Base-by-base conservation (phyloP, 2,113 vertebrate species). In the Tonatia bakeri region DNA sequence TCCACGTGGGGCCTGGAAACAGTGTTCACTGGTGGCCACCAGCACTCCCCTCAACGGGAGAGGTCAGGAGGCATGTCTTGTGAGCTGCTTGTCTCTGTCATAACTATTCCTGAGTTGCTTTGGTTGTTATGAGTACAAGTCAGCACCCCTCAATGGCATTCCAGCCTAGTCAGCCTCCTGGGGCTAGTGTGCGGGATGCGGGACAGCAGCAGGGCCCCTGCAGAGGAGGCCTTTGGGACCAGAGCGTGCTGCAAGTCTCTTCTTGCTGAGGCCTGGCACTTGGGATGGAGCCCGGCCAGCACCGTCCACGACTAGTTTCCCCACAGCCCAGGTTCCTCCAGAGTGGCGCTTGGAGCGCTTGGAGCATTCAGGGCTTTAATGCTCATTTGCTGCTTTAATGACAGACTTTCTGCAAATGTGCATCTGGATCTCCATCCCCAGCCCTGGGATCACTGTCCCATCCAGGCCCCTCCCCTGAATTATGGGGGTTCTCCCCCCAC, bases 271-370 rank as follows among this genome's bases (percentile, higher is more conserved):
- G 40, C 7, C 64, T 4, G 38, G 87, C 43, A 1, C 47, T 50
- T 0, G 1, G 10, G 54, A 14, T 20, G 3, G 0, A 28, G 9
- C 13, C 11, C 0, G 1, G 50, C 5, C 36, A 64, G 31, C 59
- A 24, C 5, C 0, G 5, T 17, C 38, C 4, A 7, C 7, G 13
- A 47, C 8, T 2, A 33, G 47, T 16, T 33, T 14, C 4, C 47
- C 38, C 33, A 0, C 5, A 50, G 9, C 15, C 56, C 75, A 15
- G 33, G 36, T 36, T 31, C 80, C 61, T 45, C 7, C 36, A 0
- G 7, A 15, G 38, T 7, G 19, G 43, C 8, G 31, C 22, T 22
- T 7, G 16, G 64, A 83, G 59, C 38, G 11, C 50, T 52, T 17
- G 50, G 50, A 26, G n/a, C 17, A 5, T 7, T 7, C 9, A 12